Evolutionary conservation across 1,140 invertebrate species (phyloP), one percentile per base, ranked within the genome.

Genomic region (Brachionus asplanchnoidis): DNA sequence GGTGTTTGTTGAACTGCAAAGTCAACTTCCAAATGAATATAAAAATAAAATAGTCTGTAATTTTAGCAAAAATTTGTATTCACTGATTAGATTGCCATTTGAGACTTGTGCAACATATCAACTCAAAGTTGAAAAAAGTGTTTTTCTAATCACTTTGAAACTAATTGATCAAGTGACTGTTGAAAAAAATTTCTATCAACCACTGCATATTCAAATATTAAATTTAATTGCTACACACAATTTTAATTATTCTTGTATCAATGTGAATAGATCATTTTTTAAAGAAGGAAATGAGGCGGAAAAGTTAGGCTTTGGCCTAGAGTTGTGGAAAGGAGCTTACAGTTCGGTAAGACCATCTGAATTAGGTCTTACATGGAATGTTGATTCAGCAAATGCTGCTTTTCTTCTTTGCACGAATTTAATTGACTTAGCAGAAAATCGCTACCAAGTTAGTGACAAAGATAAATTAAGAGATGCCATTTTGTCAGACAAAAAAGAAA

Each of bases 61-160:
- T 60, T 80, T 80, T 80, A 26, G 17, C 3, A 80, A 80, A 60
- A 80, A 80, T 80, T 66, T 80, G 28, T 80, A 60, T 80, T 80
- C 78, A 8, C 20, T 80, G 26, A 40, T 36, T 28, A 80, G 60
- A 42, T n/a, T 80, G 3, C 78, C 78, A 20, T 80, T 80, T 60
- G 78, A 80, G 42, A n/a, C 23, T 2, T 11, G 46, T 36, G 78
- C 53, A 12, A 80, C 26, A 17, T 60, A 60, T 80, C 46, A 80
- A 42, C 23, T 80, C 11, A 32, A 4, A 1, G 78, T 66, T 20
- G 78, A 80, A n/a, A 66, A 42, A 11, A 36, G 60, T 36, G 11
- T 17, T 14, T 66, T 56, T 40, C 23, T 56, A 36, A 23, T 80
- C 3, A 20, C 3, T 36, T 40, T 80, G 17, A 60, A 56, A 20